Conservation (phyloP, 1,140 invertebrate genomes). For the Lineus longissimus region DNA sequence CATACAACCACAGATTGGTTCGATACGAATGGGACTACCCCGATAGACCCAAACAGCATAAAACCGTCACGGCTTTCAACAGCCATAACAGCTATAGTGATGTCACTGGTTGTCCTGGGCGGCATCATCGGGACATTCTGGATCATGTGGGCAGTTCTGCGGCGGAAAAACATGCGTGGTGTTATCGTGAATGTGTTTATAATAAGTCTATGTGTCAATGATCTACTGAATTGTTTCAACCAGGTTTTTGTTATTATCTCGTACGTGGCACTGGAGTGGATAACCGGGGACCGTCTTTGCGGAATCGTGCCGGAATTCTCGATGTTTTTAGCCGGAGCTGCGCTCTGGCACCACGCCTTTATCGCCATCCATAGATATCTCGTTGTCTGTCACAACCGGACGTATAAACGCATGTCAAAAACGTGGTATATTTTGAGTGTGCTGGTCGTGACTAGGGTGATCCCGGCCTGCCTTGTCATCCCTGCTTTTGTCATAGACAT, state of each 20-base stretch:
- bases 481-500: slow-evolving; percentile 46
- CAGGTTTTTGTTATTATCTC: slow-evolving; percentile 49
- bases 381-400: slow-evolving; percentile 49
- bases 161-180: slow-evolving; percentile 34
- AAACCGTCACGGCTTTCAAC: neutral
- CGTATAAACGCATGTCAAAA: slow-evolving; percentile 50
- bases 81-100: slow-evolving; percentile 4
- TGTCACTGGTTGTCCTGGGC: slow-evolving; percentile 6
- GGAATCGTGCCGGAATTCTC: slow-evolving; percentile 46
- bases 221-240: slow-evolving; percentile 48
- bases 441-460: slow-evolving; percentile 41
- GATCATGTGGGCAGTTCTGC: slow-evolving; percentile 14
- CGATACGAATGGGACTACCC: too few species aligned
- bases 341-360: slow-evolving; percentile 51
- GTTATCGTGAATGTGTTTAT: slow-evolving; percentile 49
- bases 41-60: neutral
- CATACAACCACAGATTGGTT: too few species aligned
- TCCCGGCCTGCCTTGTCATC: slow-evolving; percentile 44
- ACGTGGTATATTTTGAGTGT: slow-evolving; percentile 46
- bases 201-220: slow-evolving; percentile 51
- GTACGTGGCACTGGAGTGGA: slow-evolving; percentile 44
- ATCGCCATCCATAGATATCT: slow-evolving; percentile 52
- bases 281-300: slow-evolving; percentile 39
- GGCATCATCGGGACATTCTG: slow-evolving; percentile 19
- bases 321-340: slow-evolving; percentile 46